Conservation (phyloP, 1,140 invertebrate species). For the Drosophila persimilis region DNA sequence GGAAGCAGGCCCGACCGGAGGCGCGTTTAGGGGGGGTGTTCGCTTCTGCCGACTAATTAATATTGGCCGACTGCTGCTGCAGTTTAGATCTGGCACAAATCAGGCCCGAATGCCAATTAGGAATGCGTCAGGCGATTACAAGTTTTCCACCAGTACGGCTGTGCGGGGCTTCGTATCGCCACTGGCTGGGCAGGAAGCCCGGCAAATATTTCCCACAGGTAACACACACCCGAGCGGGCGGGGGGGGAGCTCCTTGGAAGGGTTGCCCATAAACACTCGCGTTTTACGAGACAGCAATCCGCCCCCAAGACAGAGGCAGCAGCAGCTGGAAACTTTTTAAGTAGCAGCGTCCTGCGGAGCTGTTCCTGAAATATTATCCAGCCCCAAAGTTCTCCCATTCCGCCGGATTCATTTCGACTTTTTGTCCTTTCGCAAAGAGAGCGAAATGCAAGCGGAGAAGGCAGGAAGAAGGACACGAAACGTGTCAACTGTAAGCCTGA, state of each 20-base stretch:
- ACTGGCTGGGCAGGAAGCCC: slow-evolving; percentile 51
- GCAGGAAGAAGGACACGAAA: slow-evolving; percentile 24
- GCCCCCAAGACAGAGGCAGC: slow-evolving; percentile 2
- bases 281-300: slow-evolving; percentile 60
- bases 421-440: slow-evolving; percentile 8
- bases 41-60: slow-evolving; percentile 33
- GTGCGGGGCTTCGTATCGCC: slow-evolving; percentile 29
- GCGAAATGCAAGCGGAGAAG: slow-evolving; percentile 38
- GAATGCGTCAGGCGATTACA: slow-evolving; percentile 35
- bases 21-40: not conserved
- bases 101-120: slow-evolving; percentile 34
- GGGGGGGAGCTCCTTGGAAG: slow-evolving; percentile 28
- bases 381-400: slow-evolving; percentile 30
- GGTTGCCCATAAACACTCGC: slow-evolving; percentile 67
- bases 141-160: slow-evolving; percentile 14
- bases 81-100: slow-evolving; percentile 6
- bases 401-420: slow-evolving; percentile 25
- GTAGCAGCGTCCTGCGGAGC: slow-evolving; percentile 51
- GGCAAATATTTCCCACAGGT: slow-evolving; percentile 61
- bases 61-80: slow-evolving; percentile 26
- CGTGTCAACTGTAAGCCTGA: slow-evolving; percentile 64
- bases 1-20: not conserved
- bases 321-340: slow-evolving; percentile 66
- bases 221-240: slow-evolving; percentile 35
- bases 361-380: slow-evolving; percentile 66